phyloP scores from a whole-genome alignment of 1,140 invertebrate genomes.

The Tetraneura akinire region DNA sequence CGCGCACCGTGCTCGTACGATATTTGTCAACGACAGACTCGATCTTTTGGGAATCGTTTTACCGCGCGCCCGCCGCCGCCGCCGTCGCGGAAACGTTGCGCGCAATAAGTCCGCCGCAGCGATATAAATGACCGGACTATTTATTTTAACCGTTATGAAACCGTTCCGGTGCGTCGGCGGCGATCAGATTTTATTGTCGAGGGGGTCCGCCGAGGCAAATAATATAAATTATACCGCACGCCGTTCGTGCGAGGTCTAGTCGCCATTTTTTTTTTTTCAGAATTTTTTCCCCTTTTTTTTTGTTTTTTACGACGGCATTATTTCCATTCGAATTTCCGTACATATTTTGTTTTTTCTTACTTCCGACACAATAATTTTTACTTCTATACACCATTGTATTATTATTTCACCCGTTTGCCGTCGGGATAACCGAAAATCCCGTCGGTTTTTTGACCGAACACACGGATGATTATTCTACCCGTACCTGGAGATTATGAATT shows the following conservation, averaged over 20 bases:
- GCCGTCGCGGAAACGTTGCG: constrained; percentile 22
- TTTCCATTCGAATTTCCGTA: too few relatives aligned
- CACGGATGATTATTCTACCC: too few relatives aligned
- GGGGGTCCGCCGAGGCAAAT: constrained; percentile 1
- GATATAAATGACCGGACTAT: constrained; percentile 33
- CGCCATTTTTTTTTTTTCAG: too few relatives aligned
- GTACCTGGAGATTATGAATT: too few relatives aligned
- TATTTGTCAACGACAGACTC: constrained; percentile 41
- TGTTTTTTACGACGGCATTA: too few relatives aligned
- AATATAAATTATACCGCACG: background rate
- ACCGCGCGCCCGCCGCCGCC: constrained; percentile 5
- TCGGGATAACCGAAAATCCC: too few relatives aligned
- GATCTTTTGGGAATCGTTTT: constrained; percentile 42
- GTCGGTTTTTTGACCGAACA: too few relatives aligned
- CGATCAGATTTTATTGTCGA: constrained; percentile 44
- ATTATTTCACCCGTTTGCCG: too few relatives aligned
- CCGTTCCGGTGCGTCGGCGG: background rate
- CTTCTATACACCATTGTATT: too few relatives aligned
- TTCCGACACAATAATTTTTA: too few relatives aligned
- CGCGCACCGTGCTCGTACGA: background rate
- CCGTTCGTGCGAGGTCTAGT: background rate
- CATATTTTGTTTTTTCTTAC: too few relatives aligned
- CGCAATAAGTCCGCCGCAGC: constrained; percentile 24
- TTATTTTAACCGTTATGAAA: constrained; percentile 32
- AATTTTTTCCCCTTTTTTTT: too few relatives aligned